Evolutionary conservation across 2,113 vertebrate genomes (phyloP).

Genomic region (Pachycephala philippinensis): DNA sequence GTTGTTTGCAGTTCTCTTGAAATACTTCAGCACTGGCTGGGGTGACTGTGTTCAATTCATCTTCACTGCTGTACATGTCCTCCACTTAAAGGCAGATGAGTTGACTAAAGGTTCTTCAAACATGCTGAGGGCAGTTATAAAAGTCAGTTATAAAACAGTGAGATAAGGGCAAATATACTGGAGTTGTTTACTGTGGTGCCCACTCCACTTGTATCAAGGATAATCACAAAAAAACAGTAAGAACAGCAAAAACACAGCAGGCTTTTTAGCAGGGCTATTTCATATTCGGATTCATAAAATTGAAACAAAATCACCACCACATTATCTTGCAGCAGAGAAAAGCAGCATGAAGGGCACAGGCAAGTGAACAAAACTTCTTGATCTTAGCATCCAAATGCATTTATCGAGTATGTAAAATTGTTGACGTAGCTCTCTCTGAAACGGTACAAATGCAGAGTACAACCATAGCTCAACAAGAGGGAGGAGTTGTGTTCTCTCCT

Average conservation of each 20-base stretch:
- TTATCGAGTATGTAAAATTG: slow-evolving; percentile 49
- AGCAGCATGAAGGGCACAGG: slow-evolving; percentile 19
- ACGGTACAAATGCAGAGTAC: slow-evolving; percentile 60
- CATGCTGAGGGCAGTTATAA: neutral
- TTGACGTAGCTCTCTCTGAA: slow-evolving; percentile 37
- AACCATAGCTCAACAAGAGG: slow-evolving; percentile 53
- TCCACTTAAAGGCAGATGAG: slow-evolving; percentile 3
- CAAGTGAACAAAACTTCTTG: slow-evolving; percentile 50
- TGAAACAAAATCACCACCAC: slow-evolving; percentile 35
- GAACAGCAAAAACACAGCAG: slow-evolving; percentile 35
- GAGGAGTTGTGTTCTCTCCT: slow-evolving; percentile 32
- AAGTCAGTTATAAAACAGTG: neutral
- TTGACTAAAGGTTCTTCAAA: neutral
- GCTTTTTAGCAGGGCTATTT: slow-evolving; percentile 24
- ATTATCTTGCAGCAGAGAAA: neutral
- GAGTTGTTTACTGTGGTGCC: neutral
- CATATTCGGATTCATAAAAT: neutral
- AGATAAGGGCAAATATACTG: neutral
- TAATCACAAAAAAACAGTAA: neutral
- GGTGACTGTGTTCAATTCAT: neutral
- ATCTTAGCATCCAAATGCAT: slow-evolving; percentile 46
- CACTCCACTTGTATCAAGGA: neutral
- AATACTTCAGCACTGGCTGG: neutral
- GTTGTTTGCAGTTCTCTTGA: neutral
- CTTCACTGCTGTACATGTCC: neutral